A percentile compares a stretch with the other conserved stretches of the same genome.
phyloP scores from a whole-genome alignment of 2,797 vertebrate species.

The Acanthopagrus latus region DNA sequence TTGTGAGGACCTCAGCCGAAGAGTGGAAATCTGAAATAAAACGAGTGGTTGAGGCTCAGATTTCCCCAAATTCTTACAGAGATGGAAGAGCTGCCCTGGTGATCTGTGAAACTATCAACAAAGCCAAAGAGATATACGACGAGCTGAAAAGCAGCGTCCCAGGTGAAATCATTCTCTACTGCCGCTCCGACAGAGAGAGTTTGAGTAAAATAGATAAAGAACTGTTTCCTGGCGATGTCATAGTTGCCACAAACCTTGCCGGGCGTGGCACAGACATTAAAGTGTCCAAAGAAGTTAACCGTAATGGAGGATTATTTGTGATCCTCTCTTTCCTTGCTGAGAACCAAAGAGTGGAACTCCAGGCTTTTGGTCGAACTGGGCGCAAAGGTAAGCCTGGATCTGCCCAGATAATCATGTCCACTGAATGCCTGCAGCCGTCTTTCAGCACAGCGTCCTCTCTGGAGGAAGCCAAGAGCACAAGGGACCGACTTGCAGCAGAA shows the following conservation, averaged over 20 bases:
- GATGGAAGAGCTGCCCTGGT: conserved; percentile 36
- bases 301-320: conserved; percentile 70
- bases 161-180: conserved; percentile 41
- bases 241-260: conserved; percentile 72
- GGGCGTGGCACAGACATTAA: conserved; percentile 65
- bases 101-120: conserved; percentile 56
- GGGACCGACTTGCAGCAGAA: conserved; percentile 33
- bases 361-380: conserved; percentile 59
- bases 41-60: conserved; percentile 20
- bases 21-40: conserved; percentile 60
- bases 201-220: conserved; percentile 27
- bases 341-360: conserved; percentile 66
- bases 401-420: conserved; percentile 35
- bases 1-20: conserved; percentile 15
- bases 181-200: conserved; percentile 32
- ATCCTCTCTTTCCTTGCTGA: conserved; percentile 57
- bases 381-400: conserved; percentile 56
- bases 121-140: conserved; percentile 42
- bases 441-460: conserved; percentile 27
- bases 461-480: conserved; percentile 35
- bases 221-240: conserved; percentile 59
- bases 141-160: conserved; percentile 24
- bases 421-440: conserved; percentile 23
- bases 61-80: conserved; percentile 37
- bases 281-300: conserved; percentile 67